Evolutionary conservation across 1,140 invertebrate genomes (phyloP).

Genomic region (Xylocopa sonorina): DNA sequence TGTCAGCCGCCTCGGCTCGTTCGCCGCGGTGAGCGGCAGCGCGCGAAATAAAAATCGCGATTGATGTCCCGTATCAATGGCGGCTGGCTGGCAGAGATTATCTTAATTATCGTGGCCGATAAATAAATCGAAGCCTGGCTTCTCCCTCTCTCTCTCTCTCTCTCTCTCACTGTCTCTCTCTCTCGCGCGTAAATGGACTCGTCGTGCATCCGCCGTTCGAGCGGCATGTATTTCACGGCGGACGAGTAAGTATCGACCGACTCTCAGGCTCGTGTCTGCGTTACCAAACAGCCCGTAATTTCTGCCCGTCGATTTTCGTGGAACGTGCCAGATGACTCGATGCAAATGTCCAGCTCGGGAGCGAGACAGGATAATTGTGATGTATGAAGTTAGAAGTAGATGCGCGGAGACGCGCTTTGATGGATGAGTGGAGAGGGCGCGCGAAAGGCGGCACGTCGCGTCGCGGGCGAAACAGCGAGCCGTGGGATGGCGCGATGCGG

Average conservation of each 20-base stretch:
- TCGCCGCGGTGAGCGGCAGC: too few species aligned
- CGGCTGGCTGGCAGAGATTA: neutral
- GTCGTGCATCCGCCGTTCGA: neutral
- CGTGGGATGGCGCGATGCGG: constrained; percentile 25
- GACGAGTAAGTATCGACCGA: neutral
- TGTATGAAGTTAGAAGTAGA: constrained; percentile 67
- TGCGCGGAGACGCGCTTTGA: constrained; percentile 62
- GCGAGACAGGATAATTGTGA: constrained; percentile 58
- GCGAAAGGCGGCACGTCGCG: constrained; percentile 53
- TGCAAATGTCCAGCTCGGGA: constrained; percentile 49
- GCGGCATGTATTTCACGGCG: neutral
- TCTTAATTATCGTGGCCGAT: constrained; percentile 7
- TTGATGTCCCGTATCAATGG: constrained; percentile 31
- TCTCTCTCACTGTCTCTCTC: too few species aligned
- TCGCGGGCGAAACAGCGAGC: constrained; percentile 57
- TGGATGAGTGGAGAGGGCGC: constrained; percentile 60
- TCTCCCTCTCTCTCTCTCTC: too few species aligned
- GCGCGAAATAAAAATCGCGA: constrained; percentile 19
- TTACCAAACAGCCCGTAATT: constrained; percentile 37
- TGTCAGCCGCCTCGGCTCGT: neutral
- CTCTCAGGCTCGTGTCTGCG: constrained; percentile 19
- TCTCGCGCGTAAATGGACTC: too few species aligned
- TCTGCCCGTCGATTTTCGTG: constrained; percentile 46
- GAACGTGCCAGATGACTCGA: constrained; percentile 36
- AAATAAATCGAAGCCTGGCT: constrained; percentile 13